Conservation (phyloP, 2,797 vertebrate genomes). For the Hipposideros larvatus region DNA sequence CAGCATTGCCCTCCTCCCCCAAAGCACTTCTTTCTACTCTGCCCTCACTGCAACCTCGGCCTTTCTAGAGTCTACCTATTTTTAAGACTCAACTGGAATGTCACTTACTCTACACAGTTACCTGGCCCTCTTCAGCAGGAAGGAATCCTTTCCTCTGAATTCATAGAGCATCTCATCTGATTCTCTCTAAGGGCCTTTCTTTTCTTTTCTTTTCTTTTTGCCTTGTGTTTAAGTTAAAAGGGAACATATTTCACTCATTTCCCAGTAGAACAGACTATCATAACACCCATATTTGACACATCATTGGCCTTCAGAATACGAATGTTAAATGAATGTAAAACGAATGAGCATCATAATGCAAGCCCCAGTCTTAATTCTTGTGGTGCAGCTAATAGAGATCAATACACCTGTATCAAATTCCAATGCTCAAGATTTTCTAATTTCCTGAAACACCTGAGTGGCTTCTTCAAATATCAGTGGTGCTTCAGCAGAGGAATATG, state of each 20-base stretch:
- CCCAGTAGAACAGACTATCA: not conserved
- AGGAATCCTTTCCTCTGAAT: not conserved
- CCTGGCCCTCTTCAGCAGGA: not conserved
- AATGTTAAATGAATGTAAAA: not conserved
- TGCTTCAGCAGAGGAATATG: not conserved
- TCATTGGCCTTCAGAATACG: not conserved
- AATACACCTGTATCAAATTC: not conserved
- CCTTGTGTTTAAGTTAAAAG: not conserved
- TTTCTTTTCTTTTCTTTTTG: not conserved
- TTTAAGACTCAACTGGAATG: not conserved
- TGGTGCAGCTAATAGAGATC: not conserved
- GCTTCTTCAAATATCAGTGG: not conserved
- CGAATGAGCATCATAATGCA: not conserved
- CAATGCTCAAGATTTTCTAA: not conserved
- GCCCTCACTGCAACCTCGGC: rapidly evolving
- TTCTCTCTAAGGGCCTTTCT: not conserved
- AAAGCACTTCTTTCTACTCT: not conserved
- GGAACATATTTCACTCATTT: not conserved
- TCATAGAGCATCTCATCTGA: not conserved
- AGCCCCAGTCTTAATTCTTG: not conserved
- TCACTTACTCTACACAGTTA: not conserved
- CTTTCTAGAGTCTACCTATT: not conserved
- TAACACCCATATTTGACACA: not conserved
- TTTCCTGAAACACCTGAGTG: not conserved
- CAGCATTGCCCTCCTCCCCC: not conserved